These are phyloP conservation scores for Urophycis tenuis DNA, from an alignment of 2,797 vertebrate species.

Conservation along the genomic window DNA sequence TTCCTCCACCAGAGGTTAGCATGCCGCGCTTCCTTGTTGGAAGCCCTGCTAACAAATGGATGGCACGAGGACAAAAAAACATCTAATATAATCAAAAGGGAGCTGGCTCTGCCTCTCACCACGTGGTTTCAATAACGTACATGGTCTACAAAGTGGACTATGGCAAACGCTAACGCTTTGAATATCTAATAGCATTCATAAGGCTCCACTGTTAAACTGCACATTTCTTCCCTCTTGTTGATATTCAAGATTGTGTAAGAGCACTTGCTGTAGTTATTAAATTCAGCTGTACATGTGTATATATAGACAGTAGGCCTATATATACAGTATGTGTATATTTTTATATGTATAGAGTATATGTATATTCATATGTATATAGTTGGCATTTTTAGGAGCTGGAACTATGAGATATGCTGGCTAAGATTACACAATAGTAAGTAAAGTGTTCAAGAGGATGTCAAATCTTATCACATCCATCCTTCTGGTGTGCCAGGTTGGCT, in stretches of 20 bases:
- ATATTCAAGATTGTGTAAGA: neutral
- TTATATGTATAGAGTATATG: neutral
- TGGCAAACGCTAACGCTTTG: conserved; percentile 30
- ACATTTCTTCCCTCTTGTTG: conserved; percentile 1
- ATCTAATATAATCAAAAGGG: conserved; percentile 11
- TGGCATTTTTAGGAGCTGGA: conserved; percentile 10
- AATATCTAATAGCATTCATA: conserved; percentile 23
- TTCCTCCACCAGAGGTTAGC: neutral
- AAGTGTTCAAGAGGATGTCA: conserved; percentile 38
- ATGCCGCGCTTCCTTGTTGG: neutral
- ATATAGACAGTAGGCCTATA: neutral
- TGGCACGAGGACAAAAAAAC: neutral
- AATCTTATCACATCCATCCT: conserved; percentile 40
- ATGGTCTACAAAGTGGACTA: conserved; percentile 16
- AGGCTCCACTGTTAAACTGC: neutral
- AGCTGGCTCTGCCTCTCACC: conserved; percentile 18
- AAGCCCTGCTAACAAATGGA: neutral
- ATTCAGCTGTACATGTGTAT: conserved; percentile 22
- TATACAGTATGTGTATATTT: neutral
- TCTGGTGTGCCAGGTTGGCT: conserved; percentile 32
- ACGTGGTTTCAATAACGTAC: conserved; percentile 46
- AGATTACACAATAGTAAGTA: conserved; percentile 24
- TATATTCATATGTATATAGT: neutral
- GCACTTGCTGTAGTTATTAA: conserved; percentile 11
- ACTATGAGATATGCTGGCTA: conserved; percentile 20